Conservation (phyloP, 2,113 vertebrate species). For the Oriolus oriolus region DNA sequence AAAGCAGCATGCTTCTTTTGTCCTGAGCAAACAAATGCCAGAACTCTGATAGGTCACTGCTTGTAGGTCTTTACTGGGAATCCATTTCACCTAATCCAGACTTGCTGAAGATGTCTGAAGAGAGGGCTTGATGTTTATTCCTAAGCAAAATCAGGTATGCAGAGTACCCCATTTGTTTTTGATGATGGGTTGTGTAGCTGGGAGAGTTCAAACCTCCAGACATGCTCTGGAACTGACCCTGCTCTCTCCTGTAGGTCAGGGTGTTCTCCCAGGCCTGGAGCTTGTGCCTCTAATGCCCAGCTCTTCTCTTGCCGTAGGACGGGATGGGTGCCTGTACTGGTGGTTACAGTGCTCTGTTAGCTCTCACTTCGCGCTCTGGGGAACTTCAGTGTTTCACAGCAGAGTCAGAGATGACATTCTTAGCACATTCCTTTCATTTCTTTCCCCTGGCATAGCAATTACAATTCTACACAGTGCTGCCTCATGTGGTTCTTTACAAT, state of each 20-base stretch:
- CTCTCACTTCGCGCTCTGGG: background rate
- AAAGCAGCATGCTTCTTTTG: background rate
- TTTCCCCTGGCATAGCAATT: background rate
- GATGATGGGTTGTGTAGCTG: background rate
- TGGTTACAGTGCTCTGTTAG: background rate
- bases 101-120: background rate
- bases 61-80: background rate
- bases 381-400: background rate
- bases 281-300: background rate
- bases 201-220: background rate
- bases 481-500: slow-evolving; percentile 38
- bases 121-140: background rate
- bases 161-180: background rate
- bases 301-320: background rate
- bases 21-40: background rate
- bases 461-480: background rate
- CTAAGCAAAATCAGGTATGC: background rate
- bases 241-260: background rate
- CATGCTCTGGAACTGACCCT: background rate
- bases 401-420: background rate
- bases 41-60: background rate
- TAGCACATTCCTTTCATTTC: background rate
- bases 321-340: background rate
- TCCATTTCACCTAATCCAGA: background rate
- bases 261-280: background rate